phyloP scores from a whole-genome alignment of 2,113 vertebrate genomes.

The Thryonomys swinderianus region DNA sequence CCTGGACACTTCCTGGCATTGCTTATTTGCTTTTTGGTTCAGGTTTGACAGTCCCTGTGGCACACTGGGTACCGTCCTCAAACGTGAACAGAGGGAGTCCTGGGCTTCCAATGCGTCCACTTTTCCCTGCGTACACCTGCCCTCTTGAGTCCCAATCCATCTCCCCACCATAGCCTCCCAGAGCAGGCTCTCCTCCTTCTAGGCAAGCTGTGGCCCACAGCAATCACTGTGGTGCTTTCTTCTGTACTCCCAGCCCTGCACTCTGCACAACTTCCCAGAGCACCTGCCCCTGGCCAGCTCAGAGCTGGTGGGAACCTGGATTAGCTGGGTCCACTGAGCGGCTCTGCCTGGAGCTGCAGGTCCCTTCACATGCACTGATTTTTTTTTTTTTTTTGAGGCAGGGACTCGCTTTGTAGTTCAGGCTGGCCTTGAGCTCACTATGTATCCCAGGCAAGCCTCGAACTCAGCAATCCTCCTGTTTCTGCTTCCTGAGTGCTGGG shows the following conservation, averaged over 20 bases:
- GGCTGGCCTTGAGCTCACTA: no score
- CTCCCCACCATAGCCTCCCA: rapidly evolving
- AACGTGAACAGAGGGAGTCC: not conserved
- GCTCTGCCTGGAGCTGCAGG: no score
- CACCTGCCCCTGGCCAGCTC: no score
- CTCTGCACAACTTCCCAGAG: rapidly evolving
- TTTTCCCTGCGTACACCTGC: rapidly evolving
- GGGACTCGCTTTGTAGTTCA: no score
- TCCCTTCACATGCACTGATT: no score
- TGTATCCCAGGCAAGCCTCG: no score
- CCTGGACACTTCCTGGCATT: not conserved
- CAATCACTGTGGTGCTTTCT: rapidly evolving
- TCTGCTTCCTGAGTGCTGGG: no score
- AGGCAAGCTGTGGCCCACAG: no score
- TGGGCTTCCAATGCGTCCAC: not conserved
- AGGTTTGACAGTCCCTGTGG: not conserved
- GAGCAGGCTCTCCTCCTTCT: not conserved
- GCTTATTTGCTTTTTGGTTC: not conserved
- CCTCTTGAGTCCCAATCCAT: not conserved
- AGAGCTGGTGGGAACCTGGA: not conserved
- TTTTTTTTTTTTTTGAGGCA: no score
- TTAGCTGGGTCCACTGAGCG: no score
- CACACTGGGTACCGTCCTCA: rapidly evolving
- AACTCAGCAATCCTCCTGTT: no score
- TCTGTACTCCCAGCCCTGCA: rapidly evolving